Base-by-base conservation (phyloP, 2,888 invertebrate species). In the Smittia aterrima region DNA sequence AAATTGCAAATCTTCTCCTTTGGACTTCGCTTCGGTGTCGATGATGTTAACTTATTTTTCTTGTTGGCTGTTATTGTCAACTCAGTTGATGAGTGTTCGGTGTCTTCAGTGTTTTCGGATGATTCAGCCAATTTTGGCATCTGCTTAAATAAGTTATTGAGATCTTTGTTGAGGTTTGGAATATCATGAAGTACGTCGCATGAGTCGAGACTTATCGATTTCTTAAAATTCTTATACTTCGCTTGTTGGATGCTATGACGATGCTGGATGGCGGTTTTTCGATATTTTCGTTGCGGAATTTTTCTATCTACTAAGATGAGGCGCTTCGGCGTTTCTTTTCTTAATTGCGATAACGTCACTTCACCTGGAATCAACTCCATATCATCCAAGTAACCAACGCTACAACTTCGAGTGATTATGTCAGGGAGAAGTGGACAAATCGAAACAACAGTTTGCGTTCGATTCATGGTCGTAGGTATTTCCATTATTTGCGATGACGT, bases 371-470 rank as follows among this genome's bases (percentile, higher is more conserved):
- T 87, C 77, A 90, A 86, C 78, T 93, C 93, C 2, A 94, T 92
- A 76, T 92, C 86, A 80, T 95, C 94, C 77, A 95, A 84, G 80
- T 93, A 94, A 0, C 95, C 94, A 1, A 94, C 94, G 82, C 94
- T 94, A 81, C 94, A 93, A 80, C 93, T 93, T 32, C 94, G 85
- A 0, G 92, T 90, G 83, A 93, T 92, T 0, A 90, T 88, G 78
- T 91, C 91, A 0, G 87, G 83, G 13, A 85, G 77, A 0, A 84
- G 81, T 0, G 90, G 89, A 47, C 89, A 89, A 75, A 89, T 89
- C 0, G 90, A 89, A 32, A 89, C 87, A 1, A 89, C 87, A 0
- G 89, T 88, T 1, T 89, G 86, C 0, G 87, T 86, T 66, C 88
- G 81, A 53, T 79, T 80, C 53, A 82, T 81, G 76, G 75, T 54